phyloP scores from a whole-genome alignment of 23 tunicate genomes.

The Trididemnum nubilum region DNA sequence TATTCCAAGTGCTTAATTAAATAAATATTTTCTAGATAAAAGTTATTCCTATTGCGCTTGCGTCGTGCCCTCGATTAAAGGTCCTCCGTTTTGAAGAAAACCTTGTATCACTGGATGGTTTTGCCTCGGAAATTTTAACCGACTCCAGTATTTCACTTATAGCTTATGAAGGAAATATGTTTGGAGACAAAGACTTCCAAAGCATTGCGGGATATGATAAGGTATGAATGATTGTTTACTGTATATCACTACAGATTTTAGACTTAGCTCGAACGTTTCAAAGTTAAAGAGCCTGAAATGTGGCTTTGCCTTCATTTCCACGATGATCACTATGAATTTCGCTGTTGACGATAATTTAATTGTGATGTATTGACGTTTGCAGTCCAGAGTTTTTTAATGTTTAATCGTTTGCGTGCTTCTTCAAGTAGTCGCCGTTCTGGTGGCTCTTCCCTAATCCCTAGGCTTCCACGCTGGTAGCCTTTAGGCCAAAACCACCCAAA shows the following conservation, averaged over 20 bases:
- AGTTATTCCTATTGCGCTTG: constrained; percentile 44
- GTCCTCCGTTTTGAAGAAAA: constrained; percentile 86
- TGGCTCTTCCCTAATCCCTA: too few relatives aligned
- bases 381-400: too few relatives aligned
- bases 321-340: too few relatives aligned
- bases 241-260: neutral
- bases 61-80: constrained; percentile 73
- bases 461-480: too few relatives aligned
- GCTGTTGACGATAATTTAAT: too few relatives aligned
- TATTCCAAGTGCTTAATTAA: too few relatives aligned
- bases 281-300: neutral
- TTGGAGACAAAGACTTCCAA: constrained; percentile 74
- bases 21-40: constrained; percentile 46
- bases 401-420: too few relatives aligned
- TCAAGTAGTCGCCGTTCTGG: too few relatives aligned
- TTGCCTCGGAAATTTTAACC: constrained; percentile 49
- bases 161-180: constrained; percentile 69
- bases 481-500: too few relatives aligned
- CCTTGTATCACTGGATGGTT: constrained; percentile 41
- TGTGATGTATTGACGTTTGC: too few relatives aligned
- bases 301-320: neutral
- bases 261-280: neutral
- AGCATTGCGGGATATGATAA: constrained; percentile 53
- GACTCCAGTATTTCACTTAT: constrained; percentile 62
- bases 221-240: constrained; percentile 24